Evolutionary conservation across 1,140 invertebrate species (phyloP), one percentile per base, ranked within the genome.

Genomic region (Reticulitermes speratus): DNA sequence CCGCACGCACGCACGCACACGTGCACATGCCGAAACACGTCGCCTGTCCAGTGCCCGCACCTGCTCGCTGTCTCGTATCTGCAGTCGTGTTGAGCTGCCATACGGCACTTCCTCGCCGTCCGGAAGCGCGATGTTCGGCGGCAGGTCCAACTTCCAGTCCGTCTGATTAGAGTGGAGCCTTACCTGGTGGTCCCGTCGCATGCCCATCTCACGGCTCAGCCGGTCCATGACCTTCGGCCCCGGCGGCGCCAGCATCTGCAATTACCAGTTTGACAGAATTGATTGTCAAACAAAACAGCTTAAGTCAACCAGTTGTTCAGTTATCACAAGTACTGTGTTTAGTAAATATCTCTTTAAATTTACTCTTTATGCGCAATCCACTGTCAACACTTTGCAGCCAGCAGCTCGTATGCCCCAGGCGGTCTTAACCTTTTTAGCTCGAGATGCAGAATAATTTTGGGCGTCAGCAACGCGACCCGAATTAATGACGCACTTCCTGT

Each of bases 91-190:
- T 87, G 94, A 92, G 88, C 92, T 92, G 85, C 92, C 91, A 88
- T 94, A 94, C n/a, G 93, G 93, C 52, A 93, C 92, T 88, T 95
- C 94, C 89, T 95, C 95, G 84, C 95, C 95, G 90, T 95, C 95
- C 45, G 95, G 95, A 89, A 95, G 91, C 86, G 93, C 91, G 88
- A 95, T 93, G 88, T 93, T 93, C 86, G 94, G 94, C 86, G 95
- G 95, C 88, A 95, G 90, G 88, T 94, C 94, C 88, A 95, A 91
- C 87, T 93, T 92, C 87, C 94, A 91, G 90, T 95, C 94, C 87
- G 93, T 94, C 87, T 92, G 91, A 48, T 94, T 93, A 55, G 94
- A 93, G 88, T 92, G 92, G 87, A 93, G 90, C 83, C 93, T 91
- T 38, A 94, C 92, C 83, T 92, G 92, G 82, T 93, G 93, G 88